Percentiles rank a stretch among this genome's conserved stretches.
Evolutionary conservation across 2,113 vertebrate genomes (phyloP).

Genomic region (Pipra filicauda): DNA sequence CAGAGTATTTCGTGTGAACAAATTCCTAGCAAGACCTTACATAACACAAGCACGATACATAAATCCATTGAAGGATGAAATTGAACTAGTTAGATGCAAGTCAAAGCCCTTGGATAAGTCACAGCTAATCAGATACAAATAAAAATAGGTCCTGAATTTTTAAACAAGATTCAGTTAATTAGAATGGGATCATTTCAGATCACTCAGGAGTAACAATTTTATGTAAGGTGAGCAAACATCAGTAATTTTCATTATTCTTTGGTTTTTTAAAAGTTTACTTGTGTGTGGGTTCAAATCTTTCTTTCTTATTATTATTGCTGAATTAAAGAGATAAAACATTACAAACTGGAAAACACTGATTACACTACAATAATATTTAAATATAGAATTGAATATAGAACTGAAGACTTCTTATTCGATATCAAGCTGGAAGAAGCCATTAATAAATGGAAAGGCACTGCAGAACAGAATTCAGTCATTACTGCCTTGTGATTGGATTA

Average conservation of each 20-base stretch:
- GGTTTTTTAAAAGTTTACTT: not conserved
- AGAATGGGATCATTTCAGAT: not conserved
- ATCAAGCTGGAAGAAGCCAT: not conserved
- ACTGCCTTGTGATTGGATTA: not conserved
- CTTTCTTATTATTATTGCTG: not conserved
- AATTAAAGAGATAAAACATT: not conserved
- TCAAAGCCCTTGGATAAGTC: conserved; percentile 3
- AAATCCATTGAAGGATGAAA: conserved; percentile 18
- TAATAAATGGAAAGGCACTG: not conserved
- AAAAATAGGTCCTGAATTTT: not conserved
- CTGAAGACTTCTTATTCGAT: not conserved
- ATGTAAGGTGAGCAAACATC: not conserved
- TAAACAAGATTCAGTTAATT: not conserved
- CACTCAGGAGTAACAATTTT: not conserved
- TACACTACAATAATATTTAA: not conserved
- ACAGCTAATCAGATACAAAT: not conserved
- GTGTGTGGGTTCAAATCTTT: not conserved
- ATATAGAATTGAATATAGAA: not conserved
- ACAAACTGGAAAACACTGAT: not conserved
- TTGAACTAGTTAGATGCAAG: not conserved
- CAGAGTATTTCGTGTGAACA: not conserved
- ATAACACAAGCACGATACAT: not conserved
- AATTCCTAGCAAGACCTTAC: not conserved
- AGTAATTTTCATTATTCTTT: not conserved
- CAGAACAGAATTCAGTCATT: not conserved